Evolutionary conservation across 2,797 vertebrate species (phyloP).

Genomic region (Cuculus canorus): DNA sequence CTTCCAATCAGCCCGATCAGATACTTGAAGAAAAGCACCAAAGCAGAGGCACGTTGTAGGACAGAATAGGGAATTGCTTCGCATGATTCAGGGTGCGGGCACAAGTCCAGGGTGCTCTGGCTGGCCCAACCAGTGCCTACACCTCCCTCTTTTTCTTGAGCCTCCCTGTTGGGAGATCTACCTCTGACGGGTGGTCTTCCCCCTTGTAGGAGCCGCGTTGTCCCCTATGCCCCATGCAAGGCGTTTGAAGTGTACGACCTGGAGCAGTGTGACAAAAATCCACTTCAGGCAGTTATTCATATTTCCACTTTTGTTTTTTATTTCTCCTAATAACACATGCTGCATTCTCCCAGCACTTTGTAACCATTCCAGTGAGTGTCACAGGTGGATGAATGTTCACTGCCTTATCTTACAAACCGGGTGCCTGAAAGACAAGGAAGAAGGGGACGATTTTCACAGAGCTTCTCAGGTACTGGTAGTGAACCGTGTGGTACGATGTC

Average conservation of each 20-base stretch:
- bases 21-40: neutral
- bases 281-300: neutral
- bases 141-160: neutral
- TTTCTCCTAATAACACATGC: neutral
- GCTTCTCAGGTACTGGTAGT: neutral
- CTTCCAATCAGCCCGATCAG: neutral
- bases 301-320: neutral
- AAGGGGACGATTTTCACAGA: neutral
- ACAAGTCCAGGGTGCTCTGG: neutral
- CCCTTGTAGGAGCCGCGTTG: neutral
- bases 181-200: neutral
- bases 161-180: neutral
- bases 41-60: neutral
- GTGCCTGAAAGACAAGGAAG: neutral
- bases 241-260: neutral
- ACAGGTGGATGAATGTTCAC: neutral
- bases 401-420: neutral
- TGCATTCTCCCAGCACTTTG: neutral
- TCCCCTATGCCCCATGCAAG: neutral
- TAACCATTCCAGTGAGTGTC: neutral
- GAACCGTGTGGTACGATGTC: rapidly evolving
- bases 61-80: neutral
- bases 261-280: neutral
- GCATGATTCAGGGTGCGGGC: neutral
- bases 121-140: neutral